Base-by-base conservation (phyloP, 1,140 invertebrate species). In the Eriosoma lanigerum region DNA sequence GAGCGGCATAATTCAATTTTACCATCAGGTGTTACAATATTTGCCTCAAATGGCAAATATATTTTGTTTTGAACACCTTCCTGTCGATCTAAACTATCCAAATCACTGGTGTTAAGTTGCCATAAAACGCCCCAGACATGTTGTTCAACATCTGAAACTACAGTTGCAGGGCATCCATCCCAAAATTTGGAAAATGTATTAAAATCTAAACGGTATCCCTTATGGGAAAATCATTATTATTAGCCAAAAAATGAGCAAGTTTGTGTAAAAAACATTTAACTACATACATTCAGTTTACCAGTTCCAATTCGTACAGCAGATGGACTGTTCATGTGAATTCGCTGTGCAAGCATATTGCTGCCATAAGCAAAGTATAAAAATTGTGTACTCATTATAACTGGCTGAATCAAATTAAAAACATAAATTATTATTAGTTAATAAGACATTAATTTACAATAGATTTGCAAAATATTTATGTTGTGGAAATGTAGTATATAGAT, bases 351-450 rank as follows among this genome's bases (percentile, higher is more conserved):
- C 81, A 94, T 86, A 85, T 94, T 94, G 82, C 92, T 93, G 9
- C 92, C 93, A 84, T 92, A 94, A 9, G 90, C 92, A 87, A 93
- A 94, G 85, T 94, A 94, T 2, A 91, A 84, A 84, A 92, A 92
- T 38, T 85, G 3, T 38, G 32, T 38, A 8, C 32, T 38, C 32
- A 38, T 38, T 38, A 8, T 38, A 38, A 38, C 32, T 38, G 32
- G 3, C 8, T n/a, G n/a, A n/a, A n/a, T n/a, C n/a, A 4, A 38
- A 38, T 8, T 38, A 38, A 8, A 8, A 38, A 38, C n/a, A 38
- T 38, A 38, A 38, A 38, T 38, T 4, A 38, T 38, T 38, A 38
- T 38, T 38, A 38, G 32, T 38, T 8, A 38, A 38, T 38, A 38
- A 38, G 32, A n/a, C n/a, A n/a, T 38, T 38, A 38, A 38, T 38